phyloP scores from a whole-genome alignment of 2,113 vertebrate species.

The Rhinopomastus cyanomelas region DNA sequence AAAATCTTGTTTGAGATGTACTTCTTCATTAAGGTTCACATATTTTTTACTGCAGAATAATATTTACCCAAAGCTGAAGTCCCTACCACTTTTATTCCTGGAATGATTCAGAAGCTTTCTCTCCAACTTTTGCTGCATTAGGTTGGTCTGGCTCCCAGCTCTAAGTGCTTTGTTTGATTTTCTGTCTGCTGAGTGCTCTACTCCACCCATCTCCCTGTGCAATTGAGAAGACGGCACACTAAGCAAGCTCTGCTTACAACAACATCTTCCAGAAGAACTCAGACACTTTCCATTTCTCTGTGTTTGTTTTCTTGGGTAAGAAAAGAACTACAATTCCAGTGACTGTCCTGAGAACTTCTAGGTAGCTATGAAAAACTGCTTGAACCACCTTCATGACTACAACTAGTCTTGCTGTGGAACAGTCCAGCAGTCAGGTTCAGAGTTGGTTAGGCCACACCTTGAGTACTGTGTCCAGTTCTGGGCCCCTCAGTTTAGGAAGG shows the following conservation, averaged over 20 bases:
- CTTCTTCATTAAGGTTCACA: not conserved
- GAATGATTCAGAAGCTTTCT: not conserved
- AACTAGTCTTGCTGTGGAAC: not conserved
- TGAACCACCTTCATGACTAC: not conserved
- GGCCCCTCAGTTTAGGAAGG: no score
- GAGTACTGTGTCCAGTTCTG: no score
- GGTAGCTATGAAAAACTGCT: not conserved
- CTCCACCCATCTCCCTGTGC: not conserved
- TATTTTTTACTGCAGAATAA: not conserved
- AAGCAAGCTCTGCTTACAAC: not conserved
- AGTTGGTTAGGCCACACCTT: no score
- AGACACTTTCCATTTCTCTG: not conserved
- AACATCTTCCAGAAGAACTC: not conserved
- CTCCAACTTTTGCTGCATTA: not conserved
- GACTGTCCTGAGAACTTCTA: not conserved
- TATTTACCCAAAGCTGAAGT: slow-evolving; percentile 1
- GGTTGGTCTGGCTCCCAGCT: not conserved
- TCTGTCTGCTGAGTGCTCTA: not conserved
- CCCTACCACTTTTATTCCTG: slow-evolving; percentile 10
- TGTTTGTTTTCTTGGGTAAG: not conserved
- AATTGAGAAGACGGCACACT: not conserved
- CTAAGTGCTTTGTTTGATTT: slow-evolving; percentile 31
- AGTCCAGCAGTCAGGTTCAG: not conserved
- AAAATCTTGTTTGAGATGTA: not conserved
- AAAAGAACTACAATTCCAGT: not conserved